Conservation (phyloP, 2,113 vertebrate species). For the Anthoscopus minutus region DNA sequence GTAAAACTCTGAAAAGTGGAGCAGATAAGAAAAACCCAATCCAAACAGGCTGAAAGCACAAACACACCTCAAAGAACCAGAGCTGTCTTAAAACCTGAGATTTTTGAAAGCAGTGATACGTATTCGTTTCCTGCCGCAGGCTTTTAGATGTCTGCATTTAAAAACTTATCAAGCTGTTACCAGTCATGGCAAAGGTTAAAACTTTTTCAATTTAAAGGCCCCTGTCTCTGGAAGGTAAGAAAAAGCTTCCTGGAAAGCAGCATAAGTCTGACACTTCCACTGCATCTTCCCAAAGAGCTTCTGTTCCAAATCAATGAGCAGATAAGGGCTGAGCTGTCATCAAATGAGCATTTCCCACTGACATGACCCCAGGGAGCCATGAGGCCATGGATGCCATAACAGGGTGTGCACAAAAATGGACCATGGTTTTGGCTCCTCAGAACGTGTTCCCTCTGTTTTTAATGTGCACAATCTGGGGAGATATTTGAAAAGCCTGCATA, state of each 20-base stretch:
- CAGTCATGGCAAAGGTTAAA: not conserved
- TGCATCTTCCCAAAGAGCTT: not conserved
- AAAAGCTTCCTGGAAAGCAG: not conserved
- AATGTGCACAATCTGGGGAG: not conserved
- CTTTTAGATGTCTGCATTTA: not conserved
- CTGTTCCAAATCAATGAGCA: not conserved
- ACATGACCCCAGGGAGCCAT: not conserved
- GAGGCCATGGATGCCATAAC: accelerated
- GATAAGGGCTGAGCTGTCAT: not conserved
- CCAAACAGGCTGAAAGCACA: not conserved
- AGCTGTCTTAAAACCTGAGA: not conserved
- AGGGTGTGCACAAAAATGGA: not conserved
- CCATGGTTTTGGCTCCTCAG: accelerated
- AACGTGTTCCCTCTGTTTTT: not conserved
- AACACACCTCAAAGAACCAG: not conserved
- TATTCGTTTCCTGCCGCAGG: not conserved
- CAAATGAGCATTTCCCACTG: not conserved
- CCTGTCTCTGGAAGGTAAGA: not conserved
- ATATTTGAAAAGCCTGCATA: not conserved
- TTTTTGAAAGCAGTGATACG: not conserved
- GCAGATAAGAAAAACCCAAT: not conserved
- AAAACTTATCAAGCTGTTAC: not conserved
- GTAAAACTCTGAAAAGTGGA: not conserved
- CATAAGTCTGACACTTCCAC: not conserved
- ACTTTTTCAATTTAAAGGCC: not conserved